Evolutionary conservation across 1,140 invertebrate genomes (phyloP).

Genomic region (Lepidostoma basale): DNA sequence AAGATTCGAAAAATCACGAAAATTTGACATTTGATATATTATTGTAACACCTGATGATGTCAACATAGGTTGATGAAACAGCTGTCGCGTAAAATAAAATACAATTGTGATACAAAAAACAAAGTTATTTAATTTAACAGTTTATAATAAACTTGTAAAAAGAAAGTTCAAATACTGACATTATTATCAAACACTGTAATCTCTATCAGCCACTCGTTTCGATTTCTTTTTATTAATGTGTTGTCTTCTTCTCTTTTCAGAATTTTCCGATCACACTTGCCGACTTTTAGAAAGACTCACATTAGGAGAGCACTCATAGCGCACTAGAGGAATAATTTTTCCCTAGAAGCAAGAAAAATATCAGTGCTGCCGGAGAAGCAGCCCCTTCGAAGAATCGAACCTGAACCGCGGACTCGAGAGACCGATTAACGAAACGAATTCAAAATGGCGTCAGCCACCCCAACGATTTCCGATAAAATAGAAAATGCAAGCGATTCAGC

Average conservation of each 20-base stretch:
- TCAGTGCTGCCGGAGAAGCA: not conserved
- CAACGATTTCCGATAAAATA: slow-evolving; percentile 29
- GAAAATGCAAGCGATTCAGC: slow-evolving; percentile 7
- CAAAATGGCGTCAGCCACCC: slow-evolving; percentile 26
- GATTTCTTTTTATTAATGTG: no score
- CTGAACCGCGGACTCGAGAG: slow-evolving; percentile 40
- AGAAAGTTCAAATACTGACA: no score
- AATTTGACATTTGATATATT: no score
- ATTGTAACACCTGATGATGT: no score
- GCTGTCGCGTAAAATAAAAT: no score
- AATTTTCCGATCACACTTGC: slow-evolving; percentile 5
- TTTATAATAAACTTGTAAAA: no score
- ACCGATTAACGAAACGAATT: slow-evolving; percentile 33
- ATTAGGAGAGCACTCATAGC: not conserved
- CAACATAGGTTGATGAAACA: no score
- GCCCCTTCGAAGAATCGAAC: slow-evolving; percentile 4
- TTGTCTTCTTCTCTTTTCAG: not conserved
- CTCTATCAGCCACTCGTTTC: no score
- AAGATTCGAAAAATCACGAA: no score
- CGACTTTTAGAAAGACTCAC: not conserved
- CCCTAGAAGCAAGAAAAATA: not conserved
- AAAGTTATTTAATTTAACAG: no score
- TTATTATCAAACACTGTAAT: no score
- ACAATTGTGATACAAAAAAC: no score
- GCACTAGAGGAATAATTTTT: not conserved